phyloP scores from a whole-genome alignment of 2,888 invertebrate species.

The Drosophila nr. perissopoda region DNA sequence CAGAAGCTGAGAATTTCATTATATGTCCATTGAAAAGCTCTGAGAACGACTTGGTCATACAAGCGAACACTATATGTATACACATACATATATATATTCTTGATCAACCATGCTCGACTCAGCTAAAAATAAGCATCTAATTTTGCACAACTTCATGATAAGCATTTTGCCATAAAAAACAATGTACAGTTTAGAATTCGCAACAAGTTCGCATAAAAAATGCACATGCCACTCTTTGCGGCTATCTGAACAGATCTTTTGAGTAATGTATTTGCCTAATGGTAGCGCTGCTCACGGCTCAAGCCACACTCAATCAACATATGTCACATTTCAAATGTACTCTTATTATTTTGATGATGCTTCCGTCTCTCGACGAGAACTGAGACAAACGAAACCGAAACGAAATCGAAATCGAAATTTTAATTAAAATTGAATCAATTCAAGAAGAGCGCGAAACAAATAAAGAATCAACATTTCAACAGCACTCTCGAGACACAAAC shows the following conservation, averaged over 20 bases:
- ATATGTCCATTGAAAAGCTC: too few relatives aligned
- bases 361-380: constrained; percentile 43
- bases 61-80: not conserved
- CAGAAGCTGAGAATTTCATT: too few relatives aligned
- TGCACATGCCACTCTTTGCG: not conserved
- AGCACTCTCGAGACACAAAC: constrained; percentile 27
- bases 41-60: not conserved
- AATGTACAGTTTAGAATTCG: not conserved
- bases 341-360: constrained; percentile 26
- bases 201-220: not conserved
- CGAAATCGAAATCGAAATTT: constrained; percentile 36
- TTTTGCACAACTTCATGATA: too few relatives aligned
- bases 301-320: constrained; percentile 27
- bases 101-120: not conserved
- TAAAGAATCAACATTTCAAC: constrained; percentile 24
- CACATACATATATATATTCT: not conserved
- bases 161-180: not conserved
- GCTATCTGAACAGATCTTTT: constrained; percentile 7
- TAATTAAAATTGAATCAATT: constrained; percentile 32
- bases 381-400: constrained; percentile 22
- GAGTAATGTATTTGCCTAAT: constrained; percentile 1
- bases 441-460: constrained; percentile 9
- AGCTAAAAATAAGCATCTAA: too few relatives aligned
- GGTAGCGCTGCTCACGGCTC: not conserved
- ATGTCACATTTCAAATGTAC: constrained; percentile 31